Conservation (phyloP, 2,113 vertebrate genomes). For the Oncorhynchus tshawytscha region DNA sequence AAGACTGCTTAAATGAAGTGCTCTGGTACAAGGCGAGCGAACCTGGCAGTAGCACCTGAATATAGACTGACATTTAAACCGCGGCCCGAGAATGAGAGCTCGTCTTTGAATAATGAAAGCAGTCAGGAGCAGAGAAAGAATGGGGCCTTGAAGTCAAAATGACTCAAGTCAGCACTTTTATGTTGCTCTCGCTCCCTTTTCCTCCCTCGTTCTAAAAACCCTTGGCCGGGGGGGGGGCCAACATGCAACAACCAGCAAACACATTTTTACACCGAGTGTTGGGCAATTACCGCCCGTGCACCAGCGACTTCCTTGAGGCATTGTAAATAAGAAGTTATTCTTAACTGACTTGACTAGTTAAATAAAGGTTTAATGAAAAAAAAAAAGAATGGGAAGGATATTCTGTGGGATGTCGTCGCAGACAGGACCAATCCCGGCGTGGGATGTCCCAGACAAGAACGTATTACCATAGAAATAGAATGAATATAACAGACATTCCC, state of each 20-base stretch:
- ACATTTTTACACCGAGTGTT: conserved; percentile 35
- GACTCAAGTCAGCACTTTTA: conserved; percentile 20
- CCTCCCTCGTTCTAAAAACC: not conserved
- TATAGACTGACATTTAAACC: conserved; percentile 11
- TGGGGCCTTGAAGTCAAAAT: conserved; percentile 23
- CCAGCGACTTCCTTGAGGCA: too few species aligned
- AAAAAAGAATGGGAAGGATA: too few species aligned
- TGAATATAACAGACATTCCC: too few species aligned
- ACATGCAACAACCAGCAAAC: conserved; percentile 23
- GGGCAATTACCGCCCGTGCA: conserved; percentile 30
- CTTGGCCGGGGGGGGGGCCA: conserved; percentile 6
- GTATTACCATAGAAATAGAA: too few species aligned
- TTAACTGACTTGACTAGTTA: too few species aligned
- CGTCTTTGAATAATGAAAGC: conserved; percentile 25
- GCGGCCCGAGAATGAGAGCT: not conserved
- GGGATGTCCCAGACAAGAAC: too few species aligned
- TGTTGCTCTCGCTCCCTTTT: not conserved
- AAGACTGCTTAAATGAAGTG: not conserved
- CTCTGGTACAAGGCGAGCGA: not conserved
- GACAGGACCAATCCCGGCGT: too few species aligned
- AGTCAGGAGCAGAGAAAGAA: conserved; percentile 2
- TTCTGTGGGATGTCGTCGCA: too few species aligned
- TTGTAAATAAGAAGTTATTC: too few species aligned
- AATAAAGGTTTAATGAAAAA: too few species aligned
- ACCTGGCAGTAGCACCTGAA: not conserved